Evolutionary conservation across 1,140 invertebrate genomes (phyloP).

Genomic region (Bombus polaris): DNA sequence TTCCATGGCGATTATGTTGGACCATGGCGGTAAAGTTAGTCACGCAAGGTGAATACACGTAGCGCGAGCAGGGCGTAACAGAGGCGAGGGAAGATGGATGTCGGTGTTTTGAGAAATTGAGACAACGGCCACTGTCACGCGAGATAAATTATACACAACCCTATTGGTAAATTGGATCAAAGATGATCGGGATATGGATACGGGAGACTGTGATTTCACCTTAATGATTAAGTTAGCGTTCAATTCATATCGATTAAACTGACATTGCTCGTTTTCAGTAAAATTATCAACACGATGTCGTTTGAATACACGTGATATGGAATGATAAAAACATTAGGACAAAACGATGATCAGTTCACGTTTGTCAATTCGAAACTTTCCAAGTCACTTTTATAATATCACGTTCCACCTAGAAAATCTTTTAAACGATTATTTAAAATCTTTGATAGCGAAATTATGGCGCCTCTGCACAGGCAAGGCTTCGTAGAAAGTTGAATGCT

Average conservation of each 20-base stretch:
- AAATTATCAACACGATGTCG: too few species aligned
- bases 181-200: slow-evolving; percentile 16
- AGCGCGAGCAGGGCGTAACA: slow-evolving; percentile 47
- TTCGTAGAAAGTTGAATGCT: neutral
- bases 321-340: too few species aligned
- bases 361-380: neutral
- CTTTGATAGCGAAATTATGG: neutral
- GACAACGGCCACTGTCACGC: slow-evolving; percentile 62
- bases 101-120: slow-evolving; percentile 68
- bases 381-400: too few species aligned
- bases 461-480: neutral
- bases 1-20: slow-evolving; percentile 63
- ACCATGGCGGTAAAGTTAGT: slow-evolving; percentile 64
- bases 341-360: neutral
- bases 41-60: slow-evolving; percentile 66
- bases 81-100: slow-evolving; percentile 61
- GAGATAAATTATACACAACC: slow-evolving; percentile 55
- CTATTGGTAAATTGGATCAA: slow-evolving; percentile 53
- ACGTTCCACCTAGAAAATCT: neutral
- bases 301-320: too few species aligned
- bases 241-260: too few species aligned
- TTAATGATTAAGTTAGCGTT: neutral
- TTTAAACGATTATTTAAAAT: neutral
- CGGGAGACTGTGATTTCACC: slow-evolving; percentile 3
- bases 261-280: too few species aligned